phyloP scores from a whole-genome alignment of 2,797 vertebrate species.

The Sebastes variabilis region DNA sequence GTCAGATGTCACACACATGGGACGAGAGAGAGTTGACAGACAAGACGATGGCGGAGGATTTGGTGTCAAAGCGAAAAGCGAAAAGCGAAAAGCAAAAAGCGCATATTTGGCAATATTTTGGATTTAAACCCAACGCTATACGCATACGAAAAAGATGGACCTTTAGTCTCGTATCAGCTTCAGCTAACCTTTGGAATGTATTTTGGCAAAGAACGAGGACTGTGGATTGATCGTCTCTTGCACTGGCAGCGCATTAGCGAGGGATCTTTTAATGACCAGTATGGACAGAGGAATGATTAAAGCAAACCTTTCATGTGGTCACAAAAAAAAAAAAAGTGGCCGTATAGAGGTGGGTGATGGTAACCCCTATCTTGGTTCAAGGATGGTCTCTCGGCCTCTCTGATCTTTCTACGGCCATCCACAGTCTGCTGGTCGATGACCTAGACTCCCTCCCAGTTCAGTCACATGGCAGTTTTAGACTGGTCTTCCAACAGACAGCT shows the following conservation, averaged over 20 bases:
- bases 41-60: too few relatives aligned
- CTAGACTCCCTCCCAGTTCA: neutral
- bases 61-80: too few relatives aligned
- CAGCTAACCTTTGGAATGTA: neutral
- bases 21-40: too few relatives aligned
- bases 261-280: neutral
- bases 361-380: neutral
- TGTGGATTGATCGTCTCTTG: neutral
- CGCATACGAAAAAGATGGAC: too few relatives aligned
- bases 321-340: neutral
- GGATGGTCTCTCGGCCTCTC: neutral
- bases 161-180: neutral
- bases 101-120: too few relatives aligned
- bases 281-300: conserved; percentile 11
- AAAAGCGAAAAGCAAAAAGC: too few relatives aligned
- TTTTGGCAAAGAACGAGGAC: neutral
- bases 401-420: neutral
- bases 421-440: neutral
- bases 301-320: neutral
- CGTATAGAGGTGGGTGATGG: neutral
- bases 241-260: neutral
- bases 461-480: neutral
- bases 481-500: neutral
- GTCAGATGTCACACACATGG: too few relatives aligned
- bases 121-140: too few relatives aligned